Evolutionary conservation across 2,888 invertebrate species (phyloP).

Genomic region (Epistrophe eligans): DNA sequence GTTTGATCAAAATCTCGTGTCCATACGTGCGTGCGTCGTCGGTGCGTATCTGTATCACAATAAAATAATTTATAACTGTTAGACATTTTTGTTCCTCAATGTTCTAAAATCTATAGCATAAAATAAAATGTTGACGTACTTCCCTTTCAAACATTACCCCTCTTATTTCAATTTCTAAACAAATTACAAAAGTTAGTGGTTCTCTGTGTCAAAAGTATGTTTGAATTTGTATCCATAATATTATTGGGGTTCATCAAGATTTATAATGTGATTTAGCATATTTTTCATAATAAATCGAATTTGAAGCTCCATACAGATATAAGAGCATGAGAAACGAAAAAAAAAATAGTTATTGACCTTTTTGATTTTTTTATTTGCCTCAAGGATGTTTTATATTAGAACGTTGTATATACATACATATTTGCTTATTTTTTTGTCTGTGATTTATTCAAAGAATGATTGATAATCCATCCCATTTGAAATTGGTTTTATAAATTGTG

Average conservation of each 20-base stretch:
- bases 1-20: no score
- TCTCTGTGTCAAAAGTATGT: background rate
- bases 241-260: background rate
- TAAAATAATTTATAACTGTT: no score
- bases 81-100: no score
- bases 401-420: no score
- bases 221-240: background rate
- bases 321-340: no score
- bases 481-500: background rate
- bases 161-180: background rate
- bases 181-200: background rate
- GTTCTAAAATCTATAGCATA: no score
- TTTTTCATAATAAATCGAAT: background rate
- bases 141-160: no score
- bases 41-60: no score
- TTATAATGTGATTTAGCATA: background rate
- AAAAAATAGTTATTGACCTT: no score
- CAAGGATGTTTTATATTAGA: background rate
- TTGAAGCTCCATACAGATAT: background rate
- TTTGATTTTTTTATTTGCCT: no score
- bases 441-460: slow-evolving; percentile 1
- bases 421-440: background rate
- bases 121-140: no score
- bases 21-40: no score
- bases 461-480: background rate